Percentiles rank a stretch among this genome's conserved stretches.
These are phyloP conservation scores for Chamaea fasciata DNA, from an alignment of 2,113 vertebrate species.

Conservation along the genomic window DNA sequence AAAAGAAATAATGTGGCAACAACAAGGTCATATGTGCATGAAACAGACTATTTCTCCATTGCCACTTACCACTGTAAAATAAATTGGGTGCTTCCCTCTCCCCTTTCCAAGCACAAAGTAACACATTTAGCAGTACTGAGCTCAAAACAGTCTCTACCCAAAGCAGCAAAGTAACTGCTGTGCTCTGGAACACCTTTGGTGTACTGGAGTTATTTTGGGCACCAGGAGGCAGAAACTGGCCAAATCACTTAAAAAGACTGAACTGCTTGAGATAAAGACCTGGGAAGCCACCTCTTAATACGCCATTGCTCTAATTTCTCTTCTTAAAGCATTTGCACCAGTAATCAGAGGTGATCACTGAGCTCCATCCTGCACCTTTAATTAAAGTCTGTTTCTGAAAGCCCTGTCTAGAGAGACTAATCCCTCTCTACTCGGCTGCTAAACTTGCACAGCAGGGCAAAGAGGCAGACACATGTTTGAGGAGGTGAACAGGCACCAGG, in stretches of 20 bases:
- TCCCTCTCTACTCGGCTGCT: slow-evolving; percentile 5
- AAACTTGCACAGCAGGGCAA: background rate
- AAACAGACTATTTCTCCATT: background rate
- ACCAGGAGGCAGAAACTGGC: background rate
- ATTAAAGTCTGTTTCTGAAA: slow-evolving; percentile 55
- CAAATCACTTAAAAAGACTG: slow-evolving; percentile 17
- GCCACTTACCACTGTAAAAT: background rate
- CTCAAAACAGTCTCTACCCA: background rate
- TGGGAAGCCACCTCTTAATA: slow-evolving; percentile 52
- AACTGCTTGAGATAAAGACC: slow-evolving; percentile 37
- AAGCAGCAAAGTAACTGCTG: background rate
- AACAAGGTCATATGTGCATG: accelerated
- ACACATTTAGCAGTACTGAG: background rate
- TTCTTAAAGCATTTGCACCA: slow-evolving; percentile 58
- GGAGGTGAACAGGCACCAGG: background rate
- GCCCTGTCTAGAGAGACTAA: slow-evolving; percentile 45
- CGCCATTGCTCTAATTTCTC: slow-evolving; percentile 63
- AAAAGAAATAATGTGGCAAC: background rate
- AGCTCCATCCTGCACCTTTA: slow-evolving; percentile 48
- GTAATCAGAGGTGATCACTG: slow-evolving; percentile 58
- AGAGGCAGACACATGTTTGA: background rate
- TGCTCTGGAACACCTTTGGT: background rate
- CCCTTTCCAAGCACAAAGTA: background rate
- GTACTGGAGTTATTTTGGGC: background rate
- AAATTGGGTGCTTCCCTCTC: background rate